These are phyloP conservation scores for Caenorhabditis brenneri DNA, from an alignment of 1,140 invertebrate species.

Conservation along the genomic window DNA sequence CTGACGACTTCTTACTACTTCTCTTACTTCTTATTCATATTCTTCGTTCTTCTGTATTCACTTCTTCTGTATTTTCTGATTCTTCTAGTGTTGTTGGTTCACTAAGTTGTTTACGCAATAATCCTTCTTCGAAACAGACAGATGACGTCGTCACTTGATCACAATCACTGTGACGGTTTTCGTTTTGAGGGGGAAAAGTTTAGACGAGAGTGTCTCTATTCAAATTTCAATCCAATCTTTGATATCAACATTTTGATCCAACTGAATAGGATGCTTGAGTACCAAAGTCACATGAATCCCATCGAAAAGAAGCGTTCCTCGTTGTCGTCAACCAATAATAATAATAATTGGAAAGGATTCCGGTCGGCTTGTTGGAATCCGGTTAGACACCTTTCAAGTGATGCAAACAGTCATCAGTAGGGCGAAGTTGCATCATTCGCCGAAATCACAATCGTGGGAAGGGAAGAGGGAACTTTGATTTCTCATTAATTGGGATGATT, in stretches of 20 bases:
- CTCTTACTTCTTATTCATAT: not conserved
- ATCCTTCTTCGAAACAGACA: not conserved
- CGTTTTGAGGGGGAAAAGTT: not conserved
- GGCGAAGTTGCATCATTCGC: not conserved
- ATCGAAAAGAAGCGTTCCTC: not conserved
- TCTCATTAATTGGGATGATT: too few relatives aligned
- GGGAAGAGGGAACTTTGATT: too few relatives aligned
- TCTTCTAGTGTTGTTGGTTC: slow-evolving; percentile 6
- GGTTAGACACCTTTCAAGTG: not conserved
- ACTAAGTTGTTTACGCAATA: slow-evolving; percentile 22
- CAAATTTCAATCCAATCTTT: too few relatives aligned
- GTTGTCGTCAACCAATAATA: not conserved
- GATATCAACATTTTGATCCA: not conserved
- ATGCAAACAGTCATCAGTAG: not conserved
- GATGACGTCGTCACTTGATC: not conserved
- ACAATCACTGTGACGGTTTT: slow-evolving; percentile 20
- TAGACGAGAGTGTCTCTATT: too few relatives aligned
- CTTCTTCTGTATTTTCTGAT: slow-evolving; percentile 9
- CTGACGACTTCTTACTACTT: not conserved
- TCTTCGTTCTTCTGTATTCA: slow-evolving; percentile 9
- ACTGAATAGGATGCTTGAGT: not conserved
- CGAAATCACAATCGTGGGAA: not conserved
- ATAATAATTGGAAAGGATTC: not conserved
- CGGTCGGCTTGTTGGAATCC: not conserved
- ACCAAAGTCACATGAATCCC: not conserved